Evolutionary conservation across 1,140 invertebrate species (phyloP), one percentile per base, ranked within the genome.

Genomic region (Mamestra configurata): DNA sequence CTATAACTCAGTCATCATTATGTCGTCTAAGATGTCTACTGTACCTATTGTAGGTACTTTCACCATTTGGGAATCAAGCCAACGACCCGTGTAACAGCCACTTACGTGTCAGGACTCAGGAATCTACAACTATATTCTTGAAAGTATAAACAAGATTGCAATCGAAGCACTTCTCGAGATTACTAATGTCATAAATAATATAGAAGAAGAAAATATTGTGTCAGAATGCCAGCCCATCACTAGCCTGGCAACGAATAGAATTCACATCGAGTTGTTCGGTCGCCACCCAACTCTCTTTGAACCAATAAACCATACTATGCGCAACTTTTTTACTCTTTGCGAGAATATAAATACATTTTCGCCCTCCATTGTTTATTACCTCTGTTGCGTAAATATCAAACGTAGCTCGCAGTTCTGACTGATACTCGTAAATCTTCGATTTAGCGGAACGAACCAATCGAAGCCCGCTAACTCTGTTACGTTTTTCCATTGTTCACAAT

Each of bases 401-500:
- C 73, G 73, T 13, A 35, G 73, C 57, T 13, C 49, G 46, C 73
- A 76, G 61, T 76, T 61, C 43, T 49, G 57, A 76, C 57, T 76
- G 73, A 61, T 75, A 61, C 57, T 61, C 55, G 53, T 76, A 76
- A 76, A 76, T 76, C 73, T 76, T 64, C 57, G 73, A 76, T 76
- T 76, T 64, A 61, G 57, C 55, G 35, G 55, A 75, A 75, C 72
- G 35, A 76, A 61, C 57, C 73, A 64, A 76, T 76, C 73, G 73
- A 64, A 64, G 40, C 15, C 57, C 40, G 53, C 73, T 76, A 76
- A 76, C 73, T 76, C 73, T 46, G 73, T 76, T 76, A 76, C 49
- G 61, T 77, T 66, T 66, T 68, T 77, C 75, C 75, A 68, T 68
- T 77, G 75, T 77, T 77, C 75, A 77, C 75, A 77, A 77, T 77